phyloP scores from a whole-genome alignment of 2,113 vertebrate species.

The Upupa epops region DNA sequence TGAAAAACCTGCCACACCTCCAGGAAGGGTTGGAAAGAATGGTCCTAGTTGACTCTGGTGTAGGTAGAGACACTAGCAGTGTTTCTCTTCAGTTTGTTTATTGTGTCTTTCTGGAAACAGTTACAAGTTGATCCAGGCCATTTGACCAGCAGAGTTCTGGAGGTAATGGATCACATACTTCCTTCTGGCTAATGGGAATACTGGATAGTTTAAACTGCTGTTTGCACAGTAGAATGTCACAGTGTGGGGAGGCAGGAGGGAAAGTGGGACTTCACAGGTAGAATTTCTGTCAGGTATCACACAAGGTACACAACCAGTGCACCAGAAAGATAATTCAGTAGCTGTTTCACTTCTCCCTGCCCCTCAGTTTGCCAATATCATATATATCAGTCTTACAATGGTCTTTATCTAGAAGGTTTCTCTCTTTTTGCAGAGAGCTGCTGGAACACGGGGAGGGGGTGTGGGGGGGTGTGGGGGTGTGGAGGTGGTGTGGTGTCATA shows the following conservation, averaged over 20 bases:
- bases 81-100: neutral
- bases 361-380: neutral
- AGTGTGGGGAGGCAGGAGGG: neutral
- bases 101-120: neutral
- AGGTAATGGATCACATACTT: neutral
- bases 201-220: neutral
- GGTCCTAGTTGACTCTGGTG: neutral
- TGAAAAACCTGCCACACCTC: neutral
- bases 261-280: neutral
- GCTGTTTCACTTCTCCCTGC: neutral
- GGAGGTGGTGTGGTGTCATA: too few relatives aligned
- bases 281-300: neutral
- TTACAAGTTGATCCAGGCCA: neutral
- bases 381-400: neutral
- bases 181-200: neutral
- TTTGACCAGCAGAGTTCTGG: neutral
- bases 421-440: neutral
- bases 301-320: fast-evolving
- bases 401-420: neutral
- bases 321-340: neutral
- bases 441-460: neutral
- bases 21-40: neutral
- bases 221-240: neutral
- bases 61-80: neutral
- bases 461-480: too few relatives aligned